Evolutionary conservation across 1,140 invertebrate species (phyloP).

Genomic region (Bombus cullumanus): DNA sequence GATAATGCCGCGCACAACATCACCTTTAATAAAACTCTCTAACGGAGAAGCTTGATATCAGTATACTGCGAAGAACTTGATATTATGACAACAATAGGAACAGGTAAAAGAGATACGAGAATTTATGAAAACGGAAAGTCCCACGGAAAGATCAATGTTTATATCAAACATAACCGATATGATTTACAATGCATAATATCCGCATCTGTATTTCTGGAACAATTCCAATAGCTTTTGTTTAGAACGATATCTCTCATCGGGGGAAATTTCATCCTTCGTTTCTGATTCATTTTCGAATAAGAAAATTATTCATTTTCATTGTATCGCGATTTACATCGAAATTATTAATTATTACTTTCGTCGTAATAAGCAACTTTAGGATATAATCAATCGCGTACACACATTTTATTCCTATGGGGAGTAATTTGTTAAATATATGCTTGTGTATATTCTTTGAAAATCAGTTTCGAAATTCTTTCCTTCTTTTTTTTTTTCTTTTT

Average conservation of each 20-base stretch:
- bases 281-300: not conserved
- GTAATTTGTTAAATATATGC: not conserved
- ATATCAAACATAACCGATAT: not conserved
- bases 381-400: not conserved
- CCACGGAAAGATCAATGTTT: not conserved
- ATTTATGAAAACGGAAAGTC: conserved; percentile 9
- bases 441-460: not conserved
- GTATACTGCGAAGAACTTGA: not conserved
- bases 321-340: not conserved
- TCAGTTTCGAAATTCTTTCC: not conserved
- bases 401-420: not conserved
- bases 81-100: not conserved
- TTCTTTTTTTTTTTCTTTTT: not conserved
- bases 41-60: not conserved
- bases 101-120: not conserved
- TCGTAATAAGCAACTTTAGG: not conserved
- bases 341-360: not conserved
- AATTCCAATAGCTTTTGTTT: not conserved
- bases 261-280: not conserved
- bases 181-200: not conserved
- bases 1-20: not conserved
- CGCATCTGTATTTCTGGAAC: not conserved
- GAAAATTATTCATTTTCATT: not conserved
- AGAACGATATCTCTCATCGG: not conserved
- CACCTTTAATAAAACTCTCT: not conserved